Evolutionary conservation across 2,113 vertebrate species (phyloP), one percentile per base, ranked within the genome.

Genomic region (Callipepla californica): DNA sequence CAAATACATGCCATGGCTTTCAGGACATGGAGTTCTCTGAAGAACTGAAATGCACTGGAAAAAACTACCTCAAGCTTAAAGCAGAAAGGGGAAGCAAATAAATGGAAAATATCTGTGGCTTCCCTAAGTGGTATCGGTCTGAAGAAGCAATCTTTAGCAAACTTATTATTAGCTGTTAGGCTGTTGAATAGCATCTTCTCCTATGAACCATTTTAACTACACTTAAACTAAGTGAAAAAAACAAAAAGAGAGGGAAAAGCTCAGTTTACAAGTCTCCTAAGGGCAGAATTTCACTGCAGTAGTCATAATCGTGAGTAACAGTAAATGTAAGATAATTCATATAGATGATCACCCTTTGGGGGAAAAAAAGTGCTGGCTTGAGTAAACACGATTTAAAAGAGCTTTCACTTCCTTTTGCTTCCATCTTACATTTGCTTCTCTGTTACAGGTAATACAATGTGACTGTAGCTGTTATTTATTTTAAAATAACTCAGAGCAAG

Each of bases 251-350:
- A 50, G 14, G 20, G 8, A 83, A 82, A 16, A 1, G 6, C 6
- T 72, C 34, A 16, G 75, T 95, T 97, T 93, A 80, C 90, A 95
- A 90, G 83, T 13, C 67, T 89, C 91, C 85, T 40, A 87, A 79
- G 80, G 78, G 48, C 32, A 81, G 72, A 66, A 85, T 90, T 89
- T 88, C 72, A 73, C 50, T 44, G 47, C 73, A 83, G 70, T 75
- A 81, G 30, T 86, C 28, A 22, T 85, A 91, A 91, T 86, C 19
- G 85, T 36, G 21, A 74, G 22, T 57, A 77, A 88, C 62, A 51
- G 32, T 67, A 93, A 90, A 94, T 80, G 62, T 53, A 91, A 95
- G 74, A 80, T 88, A 95, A 96, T 76, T 92, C 44, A 7, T 51
- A 61, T 23, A 69, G 57, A 75, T 95, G 79, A 94, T 89, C 38